Percentiles rank a stretch among this genome's conserved stretches.
Conservation (phyloP, 2,113 vertebrate species). For the Rhea pennata region DNA sequence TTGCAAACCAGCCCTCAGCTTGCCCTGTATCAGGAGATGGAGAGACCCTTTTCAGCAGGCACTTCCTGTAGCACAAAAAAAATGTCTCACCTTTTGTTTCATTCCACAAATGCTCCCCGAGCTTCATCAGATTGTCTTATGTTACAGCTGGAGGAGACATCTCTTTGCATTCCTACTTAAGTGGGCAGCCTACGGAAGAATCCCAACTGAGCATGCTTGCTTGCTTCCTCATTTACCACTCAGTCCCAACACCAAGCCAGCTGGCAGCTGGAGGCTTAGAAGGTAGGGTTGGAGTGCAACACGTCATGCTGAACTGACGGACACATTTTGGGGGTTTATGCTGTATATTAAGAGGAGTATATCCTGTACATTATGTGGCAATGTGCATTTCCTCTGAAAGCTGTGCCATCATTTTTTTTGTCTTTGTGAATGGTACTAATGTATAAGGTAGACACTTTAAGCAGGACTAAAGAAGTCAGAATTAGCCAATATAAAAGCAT, state of each 20-base stretch:
- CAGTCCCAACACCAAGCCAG: constrained; percentile 84
- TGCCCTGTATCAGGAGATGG: background rate
- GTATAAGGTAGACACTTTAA: background rate
- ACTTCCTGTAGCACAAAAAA: background rate
- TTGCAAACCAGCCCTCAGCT: background rate
- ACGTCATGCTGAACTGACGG: rapidly evolving
- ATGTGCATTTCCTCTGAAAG: background rate
- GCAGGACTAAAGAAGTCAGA: background rate
- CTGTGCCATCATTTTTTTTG: background rate
- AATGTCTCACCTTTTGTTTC: background rate
- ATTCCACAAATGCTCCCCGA: background rate
- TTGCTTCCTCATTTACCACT: constrained; percentile 92
- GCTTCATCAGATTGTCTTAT: background rate
- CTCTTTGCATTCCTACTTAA: constrained; percentile 84
- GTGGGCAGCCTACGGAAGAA: constrained; percentile 73
- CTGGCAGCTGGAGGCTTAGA: constrained; percentile 81
- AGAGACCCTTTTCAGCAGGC: background rate
- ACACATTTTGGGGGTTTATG: background rate
- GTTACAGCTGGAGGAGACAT: constrained; percentile 82
- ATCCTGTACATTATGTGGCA: background rate
- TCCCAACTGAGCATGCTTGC: constrained; percentile 83
- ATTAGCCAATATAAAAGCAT: background rate
- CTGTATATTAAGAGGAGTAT: background rate
- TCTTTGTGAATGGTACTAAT: background rate
- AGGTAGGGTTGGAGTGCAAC: constrained; percentile 73